Evolutionary conservation across 2,888 invertebrate genomes (phyloP), one percentile per base, ranked within the genome.

Genomic region (Lasius platythorax): DNA sequence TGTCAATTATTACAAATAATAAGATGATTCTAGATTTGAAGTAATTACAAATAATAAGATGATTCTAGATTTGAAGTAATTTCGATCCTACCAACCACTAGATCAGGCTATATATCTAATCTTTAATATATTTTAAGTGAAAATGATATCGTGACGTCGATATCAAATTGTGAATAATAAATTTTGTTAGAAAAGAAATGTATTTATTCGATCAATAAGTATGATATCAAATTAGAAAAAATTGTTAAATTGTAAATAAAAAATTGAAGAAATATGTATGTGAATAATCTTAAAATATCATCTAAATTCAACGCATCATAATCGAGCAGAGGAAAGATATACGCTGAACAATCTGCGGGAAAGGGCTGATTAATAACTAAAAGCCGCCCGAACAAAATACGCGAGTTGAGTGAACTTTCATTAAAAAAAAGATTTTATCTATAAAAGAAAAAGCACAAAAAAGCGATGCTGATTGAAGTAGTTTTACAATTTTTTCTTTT

Each of bases 1-100:
- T 86, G 93, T 93, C 93, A 93, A 93, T 93, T 93, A 93, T 92
- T 93, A 93, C 87, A 88, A 92, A 81, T 91, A 91, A 91, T 91
- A 89, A 90, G 89, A 87, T 90, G 86, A 85, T 85, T 85, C 56
- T 64, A 91, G 23, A 23, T 23, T 23, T 23, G 23, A 23, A 23
- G 23, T 23, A 23, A 93, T 92, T 93, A 93, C 87, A 88, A 92
- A 81, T 91, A 91, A 91, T 91, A 89, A 90, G 89, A 87, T 90
- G 86, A 85, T 85, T 85, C 58, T 64, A 91, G 90, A 87, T 83
- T 81, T 84, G 87, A 87, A 79, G 85, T 91, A 90, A 88, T 85
- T 87, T 86, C 85, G 86, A 91, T 91, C 87, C 90, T 91, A 91
- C 90, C 91, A 91, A 90, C 89, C 58, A 85, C 89, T 90, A 91